Conservation (phyloP, 2,113 vertebrate species). For the Macquaria australasica region DNA sequence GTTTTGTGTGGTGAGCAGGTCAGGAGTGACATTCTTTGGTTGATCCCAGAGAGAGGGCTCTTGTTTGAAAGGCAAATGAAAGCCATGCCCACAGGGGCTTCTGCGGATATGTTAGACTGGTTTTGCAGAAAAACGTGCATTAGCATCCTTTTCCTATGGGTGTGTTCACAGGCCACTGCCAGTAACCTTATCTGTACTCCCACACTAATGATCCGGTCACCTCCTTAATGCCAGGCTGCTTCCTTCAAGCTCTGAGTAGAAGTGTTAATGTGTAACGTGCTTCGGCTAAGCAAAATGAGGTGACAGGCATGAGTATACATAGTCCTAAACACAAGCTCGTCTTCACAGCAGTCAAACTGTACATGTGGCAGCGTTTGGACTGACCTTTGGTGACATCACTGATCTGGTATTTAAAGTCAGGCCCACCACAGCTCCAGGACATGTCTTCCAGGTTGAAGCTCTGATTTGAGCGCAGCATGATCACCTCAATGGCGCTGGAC, state of each 20-base stretch:
- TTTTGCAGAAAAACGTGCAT: constrained; percentile 48
- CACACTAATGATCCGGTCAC: constrained; percentile 25
- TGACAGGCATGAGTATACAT: background rate
- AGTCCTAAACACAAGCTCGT: background rate
- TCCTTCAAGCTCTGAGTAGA: background rate
- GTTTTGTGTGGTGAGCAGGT: constrained; percentile 60
- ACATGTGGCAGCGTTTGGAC: constrained; percentile 32
- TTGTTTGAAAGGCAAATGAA: constrained; percentile 67
- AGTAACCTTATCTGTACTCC: constrained; percentile 43
- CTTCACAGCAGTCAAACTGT: constrained; percentile 1
- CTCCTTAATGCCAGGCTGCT: background rate
- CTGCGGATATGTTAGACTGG: constrained; percentile 35
- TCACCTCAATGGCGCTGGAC: constrained; percentile 97
- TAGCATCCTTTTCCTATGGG: constrained; percentile 31
- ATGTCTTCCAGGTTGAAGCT: constrained; percentile 96
- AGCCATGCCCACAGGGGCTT: constrained; percentile 43
- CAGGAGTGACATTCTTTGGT: constrained; percentile 66
- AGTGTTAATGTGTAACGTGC: constrained; percentile 32
- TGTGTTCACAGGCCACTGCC: constrained; percentile 6
- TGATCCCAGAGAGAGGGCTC: constrained; percentile 57
- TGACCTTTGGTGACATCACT: constrained; percentile 94
- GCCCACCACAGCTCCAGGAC: constrained; percentile 94
- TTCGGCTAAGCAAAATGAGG: background rate
- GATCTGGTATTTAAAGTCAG: constrained; percentile 93
- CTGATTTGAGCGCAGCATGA: constrained; percentile 98